A percentile compares a stretch with the other conserved stretches of the same genome.
These are phyloP conservation scores for Pionites leucogaster DNA, from an alignment of 2,113 vertebrate species.

Conservation along the genomic window DNA sequence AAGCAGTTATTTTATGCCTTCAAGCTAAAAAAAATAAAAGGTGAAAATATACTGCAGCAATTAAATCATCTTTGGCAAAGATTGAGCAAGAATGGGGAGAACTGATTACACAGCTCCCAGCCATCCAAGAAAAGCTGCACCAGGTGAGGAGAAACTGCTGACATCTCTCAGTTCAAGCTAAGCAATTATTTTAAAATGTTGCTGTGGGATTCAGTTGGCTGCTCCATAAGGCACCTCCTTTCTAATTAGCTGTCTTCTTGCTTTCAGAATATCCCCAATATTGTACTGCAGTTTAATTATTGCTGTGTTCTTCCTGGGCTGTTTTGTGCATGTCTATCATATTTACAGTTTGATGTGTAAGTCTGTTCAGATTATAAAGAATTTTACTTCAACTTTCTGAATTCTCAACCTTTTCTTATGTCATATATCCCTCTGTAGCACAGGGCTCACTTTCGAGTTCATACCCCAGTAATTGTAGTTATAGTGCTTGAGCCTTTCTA, in stretches of 20 bases:
- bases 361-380: neutral
- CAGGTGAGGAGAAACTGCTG: conserved; percentile 74
- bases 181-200: conserved; percentile 6
- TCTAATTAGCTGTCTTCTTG: conserved; percentile 22
- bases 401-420: neutral
- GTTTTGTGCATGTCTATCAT: neutral
- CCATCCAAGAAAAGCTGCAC: conserved; percentile 82
- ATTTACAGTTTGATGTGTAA: conserved; percentile 22
- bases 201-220: conserved; percentile 10
- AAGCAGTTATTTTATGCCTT: neutral
- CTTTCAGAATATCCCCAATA: conserved; percentile 12
- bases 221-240: neutral
- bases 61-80: conserved; percentile 76
- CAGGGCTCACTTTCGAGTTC: conserved; percentile 38
- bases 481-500: conserved; percentile 40
- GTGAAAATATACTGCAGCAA: conserved; percentile 12
- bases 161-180: neutral
- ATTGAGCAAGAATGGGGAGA: conserved; percentile 84
- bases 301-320: neutral
- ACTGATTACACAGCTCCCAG: conserved; percentile 74
- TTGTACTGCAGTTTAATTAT: conserved; percentile 60
- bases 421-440: neutral
- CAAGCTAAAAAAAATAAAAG: neutral
- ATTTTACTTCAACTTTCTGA: neutral
- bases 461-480: conserved; percentile 32